Evolutionary conservation across 2,888 invertebrate species (phyloP).

Genomic region (Erebia epiphron): DNA sequence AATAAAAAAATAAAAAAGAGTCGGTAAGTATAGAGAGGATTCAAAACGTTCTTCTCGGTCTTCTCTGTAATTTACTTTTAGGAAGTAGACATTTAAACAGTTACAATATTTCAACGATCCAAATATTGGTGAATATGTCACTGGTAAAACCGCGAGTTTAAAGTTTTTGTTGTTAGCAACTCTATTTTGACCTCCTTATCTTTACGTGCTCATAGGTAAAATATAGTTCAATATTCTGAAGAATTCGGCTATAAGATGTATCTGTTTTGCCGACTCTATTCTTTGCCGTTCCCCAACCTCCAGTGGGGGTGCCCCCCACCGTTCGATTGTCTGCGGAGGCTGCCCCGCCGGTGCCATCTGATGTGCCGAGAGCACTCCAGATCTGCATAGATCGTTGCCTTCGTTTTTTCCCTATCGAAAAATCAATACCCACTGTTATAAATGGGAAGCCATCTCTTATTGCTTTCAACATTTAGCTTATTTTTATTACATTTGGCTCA

Average conservation of each 20-base stretch:
- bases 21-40: too few species aligned
- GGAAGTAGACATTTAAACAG: too few species aligned
- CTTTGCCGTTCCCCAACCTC: constrained; percentile 77
- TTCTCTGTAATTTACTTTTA: too few species aligned
- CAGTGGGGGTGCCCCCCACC: constrained; percentile 68
- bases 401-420: constrained; percentile 83
- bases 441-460: constrained; percentile 72
- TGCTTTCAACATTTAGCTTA: constrained; percentile 59
- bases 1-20: too few species aligned
- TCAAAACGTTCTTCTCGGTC: too few species aligned
- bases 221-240: background rate
- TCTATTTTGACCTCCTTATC: too few species aligned
- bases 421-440: constrained; percentile 81
- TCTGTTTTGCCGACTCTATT: constrained; percentile 52
- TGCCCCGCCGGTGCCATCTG: constrained; percentile 83
- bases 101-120: too few species aligned
- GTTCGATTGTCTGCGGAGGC: constrained; percentile 84
- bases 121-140: too few species aligned
- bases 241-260: constrained; percentile 18
- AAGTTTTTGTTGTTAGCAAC: too few species aligned
- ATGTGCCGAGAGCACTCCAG: constrained; percentile 83
- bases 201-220: too few species aligned
- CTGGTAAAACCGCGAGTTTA: too few species aligned
- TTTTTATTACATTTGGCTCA: constrained; percentile 42
- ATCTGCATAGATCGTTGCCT: constrained; percentile 83